Evolutionary conservation across 2,888 invertebrate genomes (phyloP).

Genomic region (Timandra comae): DNA sequence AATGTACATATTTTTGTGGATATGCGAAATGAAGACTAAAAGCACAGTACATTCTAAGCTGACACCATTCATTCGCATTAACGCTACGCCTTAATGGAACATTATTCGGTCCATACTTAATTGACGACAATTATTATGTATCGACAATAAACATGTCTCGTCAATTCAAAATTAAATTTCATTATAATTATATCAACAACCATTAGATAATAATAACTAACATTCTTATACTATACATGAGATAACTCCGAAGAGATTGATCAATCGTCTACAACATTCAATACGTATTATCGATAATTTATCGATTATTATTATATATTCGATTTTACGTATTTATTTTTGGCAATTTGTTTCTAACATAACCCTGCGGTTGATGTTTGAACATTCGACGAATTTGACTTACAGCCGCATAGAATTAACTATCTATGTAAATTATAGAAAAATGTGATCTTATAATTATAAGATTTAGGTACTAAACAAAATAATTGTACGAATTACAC

Average conservation of each 20-base stretch:
- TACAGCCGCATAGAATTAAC: slow-evolving; percentile 55
- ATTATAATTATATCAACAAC: slow-evolving; percentile 57
- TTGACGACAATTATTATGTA: slow-evolving; percentile 58
- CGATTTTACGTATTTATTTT: slow-evolving; percentile 61
- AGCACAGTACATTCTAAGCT: slow-evolving; percentile 39
- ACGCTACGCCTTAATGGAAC: slow-evolving; percentile 50
- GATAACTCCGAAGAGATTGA: slow-evolving; percentile 53
- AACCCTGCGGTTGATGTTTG: slow-evolving; percentile 47
- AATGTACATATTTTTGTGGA: too few relatives aligned
- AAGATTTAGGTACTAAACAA: slow-evolving; percentile 11
- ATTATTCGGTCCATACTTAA: slow-evolving; percentile 61
- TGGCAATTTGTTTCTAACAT: slow-evolving; percentile 61
- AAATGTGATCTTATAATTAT: slow-evolving; percentile 21
- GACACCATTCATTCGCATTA: slow-evolving; percentile 39
- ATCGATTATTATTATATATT: slow-evolving; percentile 34
- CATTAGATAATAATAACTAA: slow-evolving; percentile 63
- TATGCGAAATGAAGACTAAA: slow-evolving; percentile 32
- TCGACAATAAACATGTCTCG: slow-evolving; percentile 52
- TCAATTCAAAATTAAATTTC: slow-evolving; percentile 44
- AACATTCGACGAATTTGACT: slow-evolving; percentile 47
- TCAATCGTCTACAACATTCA: slow-evolving; percentile 52
- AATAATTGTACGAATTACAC: slow-evolving; percentile 12
- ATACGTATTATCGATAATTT: slow-evolving; percentile 35
- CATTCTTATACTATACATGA: slow-evolving; percentile 57
- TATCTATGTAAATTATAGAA: slow-evolving; percentile 45